A percentile compares a stretch with the other conserved stretches of the same genome.
These are phyloP conservation scores for Hoplostethus atlanticus DNA, from an alignment of 2,797 vertebrate species.

Conservation along the genomic window DNA sequence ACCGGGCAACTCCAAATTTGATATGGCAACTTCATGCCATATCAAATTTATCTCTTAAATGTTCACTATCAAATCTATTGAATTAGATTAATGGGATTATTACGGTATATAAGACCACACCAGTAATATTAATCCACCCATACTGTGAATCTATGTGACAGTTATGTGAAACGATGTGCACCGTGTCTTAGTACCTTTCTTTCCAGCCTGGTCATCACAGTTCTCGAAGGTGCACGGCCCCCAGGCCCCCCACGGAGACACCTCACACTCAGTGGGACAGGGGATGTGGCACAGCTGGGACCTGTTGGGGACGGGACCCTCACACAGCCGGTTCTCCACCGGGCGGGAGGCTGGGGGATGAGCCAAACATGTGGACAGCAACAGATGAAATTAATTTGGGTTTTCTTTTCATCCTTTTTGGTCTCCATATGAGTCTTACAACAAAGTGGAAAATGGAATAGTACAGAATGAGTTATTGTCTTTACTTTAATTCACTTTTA, in stretches of 20 bases:
- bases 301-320: slow-evolving; percentile 86
- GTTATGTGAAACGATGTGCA: background rate
- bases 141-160: too few relatives aligned
- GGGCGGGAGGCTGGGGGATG: slow-evolving; percentile 88
- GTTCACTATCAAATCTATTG: too few relatives aligned
- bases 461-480: background rate
- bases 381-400: slow-evolving; percentile 21
- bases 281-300: slow-evolving; percentile 94
- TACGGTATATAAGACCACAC: too few relatives aligned
- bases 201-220: slow-evolving; percentile 92
- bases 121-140: too few relatives aligned
- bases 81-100: too few relatives aligned
- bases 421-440: slow-evolving; percentile 3
- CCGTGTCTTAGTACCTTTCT: slow-evolving; percentile 87
- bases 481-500: slow-evolving; percentile 48
- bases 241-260: slow-evolving; percentile 96
- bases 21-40: too few relatives aligned
- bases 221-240: slow-evolving; percentile 96
- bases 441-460: slow-evolving; percentile 18
- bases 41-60: too few relatives aligned
- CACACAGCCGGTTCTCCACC: slow-evolving; percentile 89
- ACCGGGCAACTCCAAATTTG: too few relatives aligned
- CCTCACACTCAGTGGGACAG: slow-evolving; percentile 94
- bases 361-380: slow-evolving; percentile 4
- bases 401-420: slow-evolving; percentile 28